These are phyloP conservation scores for Caenorhabditis tropicalis DNA, from an alignment of 1,140 invertebrate genomes.

Conservation along the genomic window DNA sequence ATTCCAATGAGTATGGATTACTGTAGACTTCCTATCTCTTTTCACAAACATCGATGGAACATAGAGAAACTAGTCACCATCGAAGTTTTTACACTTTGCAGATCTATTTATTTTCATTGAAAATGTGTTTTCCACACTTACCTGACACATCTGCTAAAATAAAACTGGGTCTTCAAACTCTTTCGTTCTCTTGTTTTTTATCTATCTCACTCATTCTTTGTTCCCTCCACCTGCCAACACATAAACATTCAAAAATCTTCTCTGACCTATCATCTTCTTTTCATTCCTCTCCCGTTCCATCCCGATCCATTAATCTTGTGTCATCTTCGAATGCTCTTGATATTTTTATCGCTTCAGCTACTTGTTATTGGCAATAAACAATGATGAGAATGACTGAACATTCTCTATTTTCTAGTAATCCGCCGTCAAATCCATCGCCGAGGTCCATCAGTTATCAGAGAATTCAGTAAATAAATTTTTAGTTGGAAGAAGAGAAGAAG, in stretches of 20 bases:
- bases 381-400: background rate
- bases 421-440: background rate
- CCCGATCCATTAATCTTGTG: conserved; percentile 19
- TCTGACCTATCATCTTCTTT: background rate
- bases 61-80: background rate
- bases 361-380: background rate
- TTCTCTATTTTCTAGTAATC: background rate
- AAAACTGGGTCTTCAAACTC: background rate
- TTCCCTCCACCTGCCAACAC: background rate
- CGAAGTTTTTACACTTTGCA: background rate
- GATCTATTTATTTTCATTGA: background rate
- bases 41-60: too few relatives aligned
- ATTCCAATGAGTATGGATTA: too few relatives aligned
- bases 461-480: conserved; percentile 30
- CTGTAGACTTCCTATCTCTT: background rate
- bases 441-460: conserved; percentile 11
- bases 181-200: background rate
- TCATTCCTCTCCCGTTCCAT: background rate
- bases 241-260: conserved; percentile 16
- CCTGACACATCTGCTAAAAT: conserved; percentile 29
- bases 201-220: background rate
- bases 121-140: background rate
- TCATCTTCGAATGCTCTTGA: background rate
- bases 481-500: background rate
- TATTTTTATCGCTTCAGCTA: background rate